Base-by-base conservation (phyloP, 2,113 vertebrate species). In the Lathamus discolor region DNA sequence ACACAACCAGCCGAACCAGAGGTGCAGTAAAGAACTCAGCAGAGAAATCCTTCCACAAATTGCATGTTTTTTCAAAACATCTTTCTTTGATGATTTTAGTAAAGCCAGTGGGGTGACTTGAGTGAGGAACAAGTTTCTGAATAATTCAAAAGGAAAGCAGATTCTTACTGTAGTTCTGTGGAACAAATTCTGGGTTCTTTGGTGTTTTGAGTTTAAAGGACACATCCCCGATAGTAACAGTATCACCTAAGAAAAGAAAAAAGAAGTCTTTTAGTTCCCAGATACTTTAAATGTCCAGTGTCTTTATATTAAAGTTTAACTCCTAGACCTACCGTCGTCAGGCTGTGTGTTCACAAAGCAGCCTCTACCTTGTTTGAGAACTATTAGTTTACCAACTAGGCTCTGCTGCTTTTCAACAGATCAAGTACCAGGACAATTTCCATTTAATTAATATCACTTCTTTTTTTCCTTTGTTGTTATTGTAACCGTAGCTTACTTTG, bases 151-250 rank as follows among this genome's bases (percentile, higher is more conserved):
- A 93, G 11, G 25, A 95, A 96, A 76, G 28, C 4, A 75, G 44
- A 79, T 70, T 96, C 99, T 95, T 99, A 99, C 99, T 98, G 97
- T 99, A 99, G 94, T 99, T 99, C 68, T 98, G 96, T 28, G 99
- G 99, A 67, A 99, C 99, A 48, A 99, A 98, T 93, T 99, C 99
- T 27, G 99, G 99, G 82, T 98, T 99, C 97, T 95, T 98, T 19
- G 99, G 99, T 14, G 94, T 78, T 98, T 99, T 99, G 91, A 99
- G 95, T 93, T 98, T 98, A 95, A 99, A 99, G 35, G 98, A 97
- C 59, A 99, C 97, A 72, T 99, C 99, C 67, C 99, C 99, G n/a
- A 99, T 99, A 91, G 95, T 99, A 94, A 99, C 97, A n/a, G 98
- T 99, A 96, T 98, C 99, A 94, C 99, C 99, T 99, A 92, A 77